Evolutionary conservation across 2,888 invertebrate species (phyloP), one percentile per base, ranked within the genome.

Genomic region (Nymphalis polychloros): DNA sequence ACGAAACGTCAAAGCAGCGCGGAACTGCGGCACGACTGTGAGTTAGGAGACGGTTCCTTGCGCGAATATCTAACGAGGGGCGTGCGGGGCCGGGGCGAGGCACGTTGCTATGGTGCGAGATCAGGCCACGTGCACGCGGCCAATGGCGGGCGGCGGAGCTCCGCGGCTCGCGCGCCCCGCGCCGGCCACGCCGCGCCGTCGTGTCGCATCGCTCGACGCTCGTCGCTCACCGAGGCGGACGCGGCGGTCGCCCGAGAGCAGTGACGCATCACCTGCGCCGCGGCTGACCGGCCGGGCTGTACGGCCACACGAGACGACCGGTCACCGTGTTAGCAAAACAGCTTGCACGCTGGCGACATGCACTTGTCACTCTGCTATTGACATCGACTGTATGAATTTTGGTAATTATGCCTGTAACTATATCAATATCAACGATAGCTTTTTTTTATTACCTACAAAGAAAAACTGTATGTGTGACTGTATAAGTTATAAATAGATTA

Each of bases 101-200:
- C 72, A 78, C 85, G 92, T 92, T 91, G 94, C 94, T 94, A 94
- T 95, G 94, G 95, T 94, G 94, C 94, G 94, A 95, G 94, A 94
- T 95, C 95, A 94, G 95, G 95, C 95, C 95, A 95, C 94, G 95
- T 94, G 94, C 92, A 82, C 83, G 84, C 93, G 90, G 85, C 95
- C 95, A 95, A 95, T 95, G 83, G 91, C 89, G n/a, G 31, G 7
- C 53, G 50, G 2, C 19, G n/a, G 20, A 19, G 20, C n/a, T 8
- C 50, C 50, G 50, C 50, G 77, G 60, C 69, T 78, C 74, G 75
- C 73, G 70, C 71, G 67, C 69, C 72, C 68, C 67, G 73, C 63
- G 67, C 72, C 66, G 60, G 67, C 61, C 74, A 73, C 79, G 78
- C 78, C 72, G 75, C 79, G 77, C 71, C 75, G 69, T 63, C 80